Evolutionary conservation across 2,797 vertebrate species (phyloP).

Genomic region (Enteromius treurensis): DNA sequence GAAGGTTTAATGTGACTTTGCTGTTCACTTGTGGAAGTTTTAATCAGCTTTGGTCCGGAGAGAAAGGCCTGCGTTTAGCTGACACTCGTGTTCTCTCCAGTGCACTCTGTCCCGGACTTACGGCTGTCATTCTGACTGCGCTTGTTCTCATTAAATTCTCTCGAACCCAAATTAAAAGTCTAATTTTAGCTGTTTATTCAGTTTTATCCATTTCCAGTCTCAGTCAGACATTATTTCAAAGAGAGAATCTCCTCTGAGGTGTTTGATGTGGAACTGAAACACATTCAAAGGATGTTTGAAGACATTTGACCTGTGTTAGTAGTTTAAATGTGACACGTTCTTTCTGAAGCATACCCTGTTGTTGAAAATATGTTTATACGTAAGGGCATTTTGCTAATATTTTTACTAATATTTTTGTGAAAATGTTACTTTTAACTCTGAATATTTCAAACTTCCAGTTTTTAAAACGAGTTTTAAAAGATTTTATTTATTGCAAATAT

Average conservation of each 20-base stretch:
- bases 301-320: not conserved
- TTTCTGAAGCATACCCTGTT: not conserved
- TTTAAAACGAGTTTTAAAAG: not conserved
- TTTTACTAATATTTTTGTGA: not conserved
- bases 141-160: constrained; percentile 37
- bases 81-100: not conserved
- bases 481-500: not conserved
- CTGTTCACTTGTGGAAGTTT: constrained; percentile 30
- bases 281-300: not conserved
- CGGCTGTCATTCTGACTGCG: constrained; percentile 8
- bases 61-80: constrained; percentile 20
- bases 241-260: not conserved
- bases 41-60: constrained; percentile 44
- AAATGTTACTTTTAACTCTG: not conserved
- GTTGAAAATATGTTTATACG: not conserved
- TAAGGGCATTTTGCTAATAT: not conserved
- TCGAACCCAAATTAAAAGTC: constrained; percentile 33
- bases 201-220: not conserved
- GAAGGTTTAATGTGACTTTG: constrained; percentile 28
- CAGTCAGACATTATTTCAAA: not conserved
- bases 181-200: constrained; percentile 26
- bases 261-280: constrained; percentile 11
- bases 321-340: not conserved
- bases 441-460: not conserved
- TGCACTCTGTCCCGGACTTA: constrained; percentile 1